Conservation (phyloP, 2,888 invertebrate genomes). For the Eristalis pertinax region DNA sequence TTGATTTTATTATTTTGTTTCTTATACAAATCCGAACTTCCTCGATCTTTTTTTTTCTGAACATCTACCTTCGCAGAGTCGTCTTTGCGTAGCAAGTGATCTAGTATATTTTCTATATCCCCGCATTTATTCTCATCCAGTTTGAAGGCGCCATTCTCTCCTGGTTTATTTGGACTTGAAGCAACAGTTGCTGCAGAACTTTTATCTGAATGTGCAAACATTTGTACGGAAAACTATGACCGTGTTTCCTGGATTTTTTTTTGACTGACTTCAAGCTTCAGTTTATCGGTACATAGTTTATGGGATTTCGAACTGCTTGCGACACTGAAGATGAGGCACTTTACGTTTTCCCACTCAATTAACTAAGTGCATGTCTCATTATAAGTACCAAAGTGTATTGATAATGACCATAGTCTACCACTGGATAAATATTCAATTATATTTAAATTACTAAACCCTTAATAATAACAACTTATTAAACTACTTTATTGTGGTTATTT, state of each 20-base stretch:
- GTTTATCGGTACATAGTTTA: neutral
- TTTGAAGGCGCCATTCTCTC: neutral
- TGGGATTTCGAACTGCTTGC: neutral
- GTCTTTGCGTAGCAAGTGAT: neutral
- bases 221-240: neutral
- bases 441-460: neutral
- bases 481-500: neutral
- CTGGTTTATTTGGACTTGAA: neutral
- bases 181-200: neutral
- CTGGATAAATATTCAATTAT: neutral
- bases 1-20: neutral
- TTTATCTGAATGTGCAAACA: neutral
- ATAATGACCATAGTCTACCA: neutral
- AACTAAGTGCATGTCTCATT: neutral
- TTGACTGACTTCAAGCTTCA: neutral
- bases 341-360: neutral
- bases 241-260: neutral
- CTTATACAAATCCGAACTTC: too few species aligned
- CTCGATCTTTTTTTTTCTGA: neutral
- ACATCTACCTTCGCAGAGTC: neutral
- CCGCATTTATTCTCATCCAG: neutral
- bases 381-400: neutral
- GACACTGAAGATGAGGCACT: neutral
- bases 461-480: neutral
- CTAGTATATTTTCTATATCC: neutral